Conservation (phyloP, 2,113 vertebrate species). For the Osmerus eperlanus region DNA sequence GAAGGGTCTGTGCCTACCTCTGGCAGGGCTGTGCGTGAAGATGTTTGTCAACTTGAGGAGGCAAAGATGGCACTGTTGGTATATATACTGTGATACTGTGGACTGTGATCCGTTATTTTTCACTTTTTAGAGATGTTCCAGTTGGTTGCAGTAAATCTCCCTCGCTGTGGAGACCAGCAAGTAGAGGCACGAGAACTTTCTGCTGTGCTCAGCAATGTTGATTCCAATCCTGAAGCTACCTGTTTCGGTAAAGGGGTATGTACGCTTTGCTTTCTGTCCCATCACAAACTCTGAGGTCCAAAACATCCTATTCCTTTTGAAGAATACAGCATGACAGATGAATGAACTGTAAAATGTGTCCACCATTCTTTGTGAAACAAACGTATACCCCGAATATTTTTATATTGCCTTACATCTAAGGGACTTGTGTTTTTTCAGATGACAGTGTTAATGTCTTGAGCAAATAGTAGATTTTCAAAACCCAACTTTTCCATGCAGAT, state of each 20-base stretch:
- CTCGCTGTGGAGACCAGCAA: slow-evolving; percentile 76
- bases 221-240: slow-evolving; percentile 64
- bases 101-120: not conserved
- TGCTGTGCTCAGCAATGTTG: slow-evolving; percentile 74
- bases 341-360: too few relatives aligned
- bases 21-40: too few relatives aligned
- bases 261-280: too few relatives aligned
- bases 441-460: too few relatives aligned
- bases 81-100: too few relatives aligned
- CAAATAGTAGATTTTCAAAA: not conserved
- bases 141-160: slow-evolving; percentile 78
- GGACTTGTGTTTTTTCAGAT: too few relatives aligned
- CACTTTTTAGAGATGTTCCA: slow-evolving; percentile 76
- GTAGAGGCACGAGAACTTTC: slow-evolving; percentile 73
- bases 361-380: too few relatives aligned
- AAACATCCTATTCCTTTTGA: not conserved
- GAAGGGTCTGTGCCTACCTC: too few relatives aligned
- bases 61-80: too few relatives aligned
- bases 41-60: too few relatives aligned
- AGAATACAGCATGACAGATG: not conserved
- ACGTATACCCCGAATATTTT: too few relatives aligned
- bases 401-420: too few relatives aligned
- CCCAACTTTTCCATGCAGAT: not conserved
- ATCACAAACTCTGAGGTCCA: not conserved
- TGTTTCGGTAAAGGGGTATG: slow-evolving; percentile 84